phyloP scores from a whole-genome alignment of 1,140 invertebrate genomes.

The Pseudomyrmex flavicornis region DNA sequence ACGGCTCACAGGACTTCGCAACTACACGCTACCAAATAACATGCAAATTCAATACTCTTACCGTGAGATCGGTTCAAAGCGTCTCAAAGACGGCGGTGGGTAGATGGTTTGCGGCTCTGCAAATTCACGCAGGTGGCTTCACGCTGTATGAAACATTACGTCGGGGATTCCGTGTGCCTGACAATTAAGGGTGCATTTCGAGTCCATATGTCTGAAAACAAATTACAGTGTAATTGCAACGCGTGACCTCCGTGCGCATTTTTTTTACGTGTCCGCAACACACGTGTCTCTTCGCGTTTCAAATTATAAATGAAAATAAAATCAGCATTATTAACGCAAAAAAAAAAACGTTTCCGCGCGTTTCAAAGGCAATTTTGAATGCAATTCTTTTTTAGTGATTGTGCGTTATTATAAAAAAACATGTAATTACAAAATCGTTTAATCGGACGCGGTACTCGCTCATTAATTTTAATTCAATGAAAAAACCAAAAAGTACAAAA shows the following conservation, averaged over 20 bases:
- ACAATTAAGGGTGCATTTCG: constrained; percentile 52
- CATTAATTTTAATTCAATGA: neutral
- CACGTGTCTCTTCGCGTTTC: too few relatives aligned
- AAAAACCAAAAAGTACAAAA: neutral
- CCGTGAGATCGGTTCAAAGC: constrained; percentile 62
- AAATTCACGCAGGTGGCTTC: constrained; percentile 56
- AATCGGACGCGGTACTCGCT: neutral
- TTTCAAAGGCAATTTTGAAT: constrained; percentile 1
- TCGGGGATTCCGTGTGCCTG: constrained; percentile 33
- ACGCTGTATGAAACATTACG: constrained; percentile 49
- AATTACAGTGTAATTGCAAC: constrained; percentile 48
- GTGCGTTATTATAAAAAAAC: constrained; percentile 1
- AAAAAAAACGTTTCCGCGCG: too few relatives aligned
- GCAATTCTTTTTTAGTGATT: neutral
- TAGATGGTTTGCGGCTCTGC: constrained; percentile 37
- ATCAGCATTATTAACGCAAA: constrained; percentile 27
- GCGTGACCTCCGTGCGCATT: neutral
- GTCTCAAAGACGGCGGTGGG: constrained; percentile 60
- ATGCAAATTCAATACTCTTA: constrained; percentile 70
- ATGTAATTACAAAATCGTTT: constrained; percentile 2
- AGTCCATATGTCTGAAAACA: constrained; percentile 25
- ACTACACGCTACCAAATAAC: constrained; percentile 63
- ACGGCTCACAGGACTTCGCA: constrained; percentile 25
- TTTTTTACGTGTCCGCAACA: too few relatives aligned
- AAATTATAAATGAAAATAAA: constrained; percentile 28